Evolutionary conservation across 2,888 invertebrate species (phyloP).

Genomic region (Catocala sponsa): DNA sequence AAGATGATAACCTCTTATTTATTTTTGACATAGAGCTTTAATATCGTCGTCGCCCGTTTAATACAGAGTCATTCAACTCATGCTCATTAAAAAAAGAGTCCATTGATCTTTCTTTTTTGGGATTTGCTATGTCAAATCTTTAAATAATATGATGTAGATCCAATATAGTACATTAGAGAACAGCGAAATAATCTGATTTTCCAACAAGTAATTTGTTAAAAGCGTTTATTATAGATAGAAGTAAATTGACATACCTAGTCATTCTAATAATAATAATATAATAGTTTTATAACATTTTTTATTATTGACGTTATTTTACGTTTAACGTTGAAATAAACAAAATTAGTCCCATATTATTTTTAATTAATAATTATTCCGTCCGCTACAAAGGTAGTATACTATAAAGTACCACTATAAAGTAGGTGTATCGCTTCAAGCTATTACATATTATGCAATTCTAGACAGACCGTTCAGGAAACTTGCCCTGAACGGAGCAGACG

Average conservation of each 20-base stretch:
- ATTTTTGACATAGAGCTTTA: not conserved
- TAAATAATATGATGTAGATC: no score
- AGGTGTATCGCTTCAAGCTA: not conserved
- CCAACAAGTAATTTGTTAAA: not conserved
- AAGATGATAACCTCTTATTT: not conserved
- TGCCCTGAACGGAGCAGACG: slow-evolving; percentile 34
- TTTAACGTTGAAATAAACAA: no score
- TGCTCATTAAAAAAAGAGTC: not conserved
- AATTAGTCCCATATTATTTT: no score
- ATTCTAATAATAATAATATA: no score
- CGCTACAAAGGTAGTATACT: no score
- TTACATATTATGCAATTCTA: not conserved
- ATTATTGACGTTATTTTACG: no score
- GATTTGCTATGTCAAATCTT: not conserved
- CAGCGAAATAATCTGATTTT: not conserved
- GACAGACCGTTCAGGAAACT: slow-evolving; percentile 20
- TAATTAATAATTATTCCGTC: no score
- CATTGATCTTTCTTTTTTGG: slow-evolving; percentile 7
- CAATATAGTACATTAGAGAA: not conserved
- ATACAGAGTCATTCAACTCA: slow-evolving; percentile 4
- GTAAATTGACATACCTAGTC: no score
- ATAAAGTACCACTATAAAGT: no score
- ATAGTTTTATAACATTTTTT: no score
- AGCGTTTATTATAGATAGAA: no score
- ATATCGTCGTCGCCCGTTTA: not conserved